Evolutionary conservation across 2,888 invertebrate species (phyloP).

Genomic region (Euplagia quadripunctaria): DNA sequence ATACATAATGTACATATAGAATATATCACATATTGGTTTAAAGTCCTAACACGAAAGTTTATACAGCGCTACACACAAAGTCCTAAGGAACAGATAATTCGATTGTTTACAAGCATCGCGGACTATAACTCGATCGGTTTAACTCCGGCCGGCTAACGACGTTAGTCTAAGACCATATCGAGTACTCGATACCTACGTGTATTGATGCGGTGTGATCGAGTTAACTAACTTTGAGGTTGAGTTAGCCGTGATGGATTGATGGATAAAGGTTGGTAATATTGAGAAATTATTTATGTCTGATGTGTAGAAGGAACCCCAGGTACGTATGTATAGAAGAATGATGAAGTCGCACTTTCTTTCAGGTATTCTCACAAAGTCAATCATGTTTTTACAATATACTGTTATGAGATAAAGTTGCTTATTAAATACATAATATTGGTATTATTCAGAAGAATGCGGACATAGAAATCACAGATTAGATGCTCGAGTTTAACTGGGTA

Average conservation of each 20-base stretch:
- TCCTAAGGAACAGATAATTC: conserved; percentile 38
- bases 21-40: conserved; percentile 3
- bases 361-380: too few species aligned
- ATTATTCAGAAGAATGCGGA: too few species aligned
- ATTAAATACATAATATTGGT: neutral
- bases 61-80: conserved; percentile 21
- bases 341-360: neutral
- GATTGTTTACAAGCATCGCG: conserved; percentile 50
- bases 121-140: conserved; percentile 46
- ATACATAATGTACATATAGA: neutral
- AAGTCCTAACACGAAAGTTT: conserved; percentile 15
- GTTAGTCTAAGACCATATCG: conserved; percentile 47
- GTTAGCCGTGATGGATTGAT: conserved; percentile 44
- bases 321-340: neutral
- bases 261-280: conserved; percentile 15
- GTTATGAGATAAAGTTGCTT: neutral
- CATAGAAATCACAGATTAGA: too few species aligned
- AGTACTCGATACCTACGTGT: conserved; percentile 36
- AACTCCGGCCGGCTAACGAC: conserved; percentile 39
- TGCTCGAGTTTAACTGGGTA: too few species aligned
- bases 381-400: too few species aligned
- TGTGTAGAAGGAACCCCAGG: neutral
- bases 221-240: conserved; percentile 45
- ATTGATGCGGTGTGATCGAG: conserved; percentile 43
- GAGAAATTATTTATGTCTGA: conserved; percentile 2